phyloP scores from a whole-genome alignment of 2,888 invertebrate genomes.

The Thymelicus acteon region DNA sequence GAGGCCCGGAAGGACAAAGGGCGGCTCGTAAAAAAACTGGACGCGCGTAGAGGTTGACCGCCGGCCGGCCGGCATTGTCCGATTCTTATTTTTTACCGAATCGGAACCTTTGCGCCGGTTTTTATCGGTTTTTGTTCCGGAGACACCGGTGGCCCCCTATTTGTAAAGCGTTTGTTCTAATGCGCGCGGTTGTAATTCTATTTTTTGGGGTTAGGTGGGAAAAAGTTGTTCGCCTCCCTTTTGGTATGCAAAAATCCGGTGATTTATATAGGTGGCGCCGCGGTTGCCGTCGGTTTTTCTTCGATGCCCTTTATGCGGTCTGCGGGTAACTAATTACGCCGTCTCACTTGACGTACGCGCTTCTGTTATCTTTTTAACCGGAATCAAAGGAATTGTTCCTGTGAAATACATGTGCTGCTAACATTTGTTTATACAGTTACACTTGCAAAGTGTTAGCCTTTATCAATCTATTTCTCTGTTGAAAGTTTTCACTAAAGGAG shows the following conservation, averaged over 20 bases:
- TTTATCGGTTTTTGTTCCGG: constrained; percentile 85
- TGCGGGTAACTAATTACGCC: constrained; percentile 43
- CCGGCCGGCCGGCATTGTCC: constrained; percentile 77
- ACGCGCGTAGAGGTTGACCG: constrained; percentile 80
- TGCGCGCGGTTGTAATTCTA: constrained; percentile 82
- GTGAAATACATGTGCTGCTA: constrained; percentile 9
- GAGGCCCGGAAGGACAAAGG: constrained; percentile 83
- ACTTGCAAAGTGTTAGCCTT: neutral
- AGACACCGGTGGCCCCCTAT: constrained; percentile 69
- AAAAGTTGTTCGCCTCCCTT: constrained; percentile 67
- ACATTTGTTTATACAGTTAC: neutral
- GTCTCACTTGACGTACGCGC: constrained; percentile 39
- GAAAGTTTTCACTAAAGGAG: no score
- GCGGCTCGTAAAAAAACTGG: constrained; percentile 80
- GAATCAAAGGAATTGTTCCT: constrained; percentile 31
- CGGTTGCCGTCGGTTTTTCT: constrained; percentile 51
- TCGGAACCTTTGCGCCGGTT: constrained; percentile 80
- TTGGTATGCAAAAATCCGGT: constrained; percentile 67
- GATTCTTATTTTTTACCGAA: constrained; percentile 84
- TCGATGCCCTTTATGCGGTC: constrained; percentile 45
- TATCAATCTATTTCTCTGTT: no score
- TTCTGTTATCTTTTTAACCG: constrained; percentile 38
- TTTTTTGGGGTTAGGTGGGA: constrained; percentile 62
- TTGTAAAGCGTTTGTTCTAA: constrained; percentile 77
- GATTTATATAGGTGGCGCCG: constrained; percentile 56